A percentile compares a stretch with the other conserved stretches of the same genome.
Conservation (phyloP, 1,140 invertebrate species). For the Limonius californicus region DNA sequence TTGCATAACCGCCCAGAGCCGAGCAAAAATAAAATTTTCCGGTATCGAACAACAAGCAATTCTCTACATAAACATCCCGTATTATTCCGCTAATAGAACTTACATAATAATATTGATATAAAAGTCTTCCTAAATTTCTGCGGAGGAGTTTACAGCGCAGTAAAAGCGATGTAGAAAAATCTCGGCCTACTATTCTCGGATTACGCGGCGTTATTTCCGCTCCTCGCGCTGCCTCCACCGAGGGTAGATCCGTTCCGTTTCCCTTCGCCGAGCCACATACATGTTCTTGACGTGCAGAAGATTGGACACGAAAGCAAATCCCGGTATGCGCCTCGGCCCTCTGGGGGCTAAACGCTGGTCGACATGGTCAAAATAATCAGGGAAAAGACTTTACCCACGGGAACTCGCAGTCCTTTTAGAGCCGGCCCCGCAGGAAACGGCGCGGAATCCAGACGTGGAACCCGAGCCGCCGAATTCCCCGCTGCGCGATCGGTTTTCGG, state of each 20-base stretch:
- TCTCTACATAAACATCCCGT: too few relatives aligned
- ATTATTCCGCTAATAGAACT: not conserved
- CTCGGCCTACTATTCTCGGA: conserved; percentile 4
- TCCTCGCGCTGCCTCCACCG: not conserved
- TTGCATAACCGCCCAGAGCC: not conserved
- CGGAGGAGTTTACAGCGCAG: not conserved
- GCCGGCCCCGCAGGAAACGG: not conserved
- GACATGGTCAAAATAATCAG: conserved; percentile 14
- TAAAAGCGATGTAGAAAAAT: conserved; percentile 12
- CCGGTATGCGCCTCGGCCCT: not conserved
- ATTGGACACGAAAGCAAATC: conserved; percentile 3
- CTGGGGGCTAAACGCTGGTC: conserved; percentile 8
- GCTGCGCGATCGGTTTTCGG: not conserved
- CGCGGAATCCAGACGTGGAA: not conserved
- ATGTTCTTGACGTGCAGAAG: conserved; percentile 4
- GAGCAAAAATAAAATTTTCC: too few relatives aligned
- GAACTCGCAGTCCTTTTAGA: not conserved
- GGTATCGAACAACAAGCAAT: too few relatives aligned
- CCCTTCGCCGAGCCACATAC: not conserved
- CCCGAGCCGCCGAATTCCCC: not conserved
- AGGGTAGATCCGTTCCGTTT: not conserved
- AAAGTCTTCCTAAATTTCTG: conserved; percentile 3
- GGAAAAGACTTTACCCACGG: conserved; percentile 12
- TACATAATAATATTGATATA: conserved; percentile 5
- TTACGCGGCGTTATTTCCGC: conserved; percentile 4